Conservation (phyloP, 2,888 invertebrate genomes). For the Incurvaria masculella region DNA sequence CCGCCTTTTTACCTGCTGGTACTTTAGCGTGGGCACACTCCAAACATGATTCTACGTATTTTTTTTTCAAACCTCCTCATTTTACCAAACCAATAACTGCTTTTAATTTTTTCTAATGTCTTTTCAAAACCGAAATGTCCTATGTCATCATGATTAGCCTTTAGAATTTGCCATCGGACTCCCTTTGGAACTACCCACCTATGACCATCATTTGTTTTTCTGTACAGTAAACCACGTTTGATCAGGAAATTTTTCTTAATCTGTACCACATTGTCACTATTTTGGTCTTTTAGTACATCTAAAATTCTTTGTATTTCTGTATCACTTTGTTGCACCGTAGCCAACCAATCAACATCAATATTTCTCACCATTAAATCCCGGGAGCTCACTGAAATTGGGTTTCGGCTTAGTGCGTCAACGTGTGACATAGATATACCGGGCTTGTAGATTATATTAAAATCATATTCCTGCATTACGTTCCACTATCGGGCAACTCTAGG, state of each 20-base stretch:
- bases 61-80: constrained; percentile 11
- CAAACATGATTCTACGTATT: constrained; percentile 13
- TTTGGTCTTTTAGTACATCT: not conserved
- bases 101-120: constrained; percentile 8
- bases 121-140: constrained; percentile 13
- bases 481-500: constrained; percentile 2
- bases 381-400: not conserved
- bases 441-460: not conserved
- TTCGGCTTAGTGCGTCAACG: constrained; percentile 1
- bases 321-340: constrained; percentile 1
- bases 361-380: not conserved
- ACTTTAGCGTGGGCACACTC: constrained; percentile 14
- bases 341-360: not conserved
- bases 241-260: no score
- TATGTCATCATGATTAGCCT: constrained; percentile 12
- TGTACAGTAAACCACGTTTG: no score
- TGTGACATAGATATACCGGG: constrained; percentile 1
- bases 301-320: not conserved
- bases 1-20: no score
- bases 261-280: no score
- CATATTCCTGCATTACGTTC: constrained; percentile 3
- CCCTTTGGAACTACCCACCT: constrained; percentile 13
- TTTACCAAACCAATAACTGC: constrained; percentile 14
- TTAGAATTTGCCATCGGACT: constrained; percentile 13
- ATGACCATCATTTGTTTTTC: not conserved